Evolutionary conservation across 1,140 invertebrate genomes (phyloP), one percentile per base, ranked within the genome.

Genomic region (Asobara japonica): DNA sequence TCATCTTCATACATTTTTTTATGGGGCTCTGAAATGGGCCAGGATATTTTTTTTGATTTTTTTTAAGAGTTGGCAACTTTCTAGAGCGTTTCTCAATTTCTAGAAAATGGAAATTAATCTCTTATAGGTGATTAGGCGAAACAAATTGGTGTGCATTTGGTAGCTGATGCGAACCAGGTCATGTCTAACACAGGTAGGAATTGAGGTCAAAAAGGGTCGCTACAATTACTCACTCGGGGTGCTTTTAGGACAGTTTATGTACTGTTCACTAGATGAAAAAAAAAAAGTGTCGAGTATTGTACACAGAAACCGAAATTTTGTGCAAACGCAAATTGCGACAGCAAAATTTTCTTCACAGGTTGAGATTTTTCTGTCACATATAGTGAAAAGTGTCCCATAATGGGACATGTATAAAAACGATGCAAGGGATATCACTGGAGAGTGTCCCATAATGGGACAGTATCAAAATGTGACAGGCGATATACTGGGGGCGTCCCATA

Each of bases 101-200:
- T 38, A 38, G 10, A 7, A 38, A 38, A 38, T 38, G 2, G 2
- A 13, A 7, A 38, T 8, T 13, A 38, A 38, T 38, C 10, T n/a
- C 36, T 38, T 38, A 38, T 13, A 38, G 1, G n/a, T 13, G 10
- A 38, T 38, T 16, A 16, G 41, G 18, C 5, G 3, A 16, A 45
- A 45, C 8, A 56, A 56, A 56, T 25, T 56, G 18, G 18, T 25
- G 13, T 25, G 51, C 18, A 56, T 56, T 56, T 18, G 22, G 51
- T 56, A 10, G 51, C 18, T 6, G 20, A 27, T 22, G 51, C 22
- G 51, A 56, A 56, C 51, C 51, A 56, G 51, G 51, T 56, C 51
- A 56, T 18, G 51, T 56, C 51, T 51, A 51, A 51, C 45, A 3
- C 51, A 56, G 51, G 51, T 27, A 56, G 51, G 51, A 56, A 56